Conservation (phyloP, 2,797 vertebrate species). For the Anolis apletophallus region DNA sequence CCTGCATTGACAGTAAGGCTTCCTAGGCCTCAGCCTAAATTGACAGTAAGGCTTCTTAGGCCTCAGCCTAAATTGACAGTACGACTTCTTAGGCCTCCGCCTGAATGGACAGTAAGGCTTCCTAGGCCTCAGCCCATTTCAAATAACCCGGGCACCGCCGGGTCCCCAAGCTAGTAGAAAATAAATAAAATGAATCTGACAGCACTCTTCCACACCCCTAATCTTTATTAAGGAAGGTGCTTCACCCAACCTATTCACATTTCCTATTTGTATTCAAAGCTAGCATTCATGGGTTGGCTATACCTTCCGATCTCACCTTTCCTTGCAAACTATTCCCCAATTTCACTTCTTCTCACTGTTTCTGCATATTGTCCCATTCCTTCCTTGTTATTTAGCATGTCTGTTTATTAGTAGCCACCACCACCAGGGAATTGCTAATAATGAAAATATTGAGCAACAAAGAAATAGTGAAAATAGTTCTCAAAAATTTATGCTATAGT, state of each 20-base stretch:
- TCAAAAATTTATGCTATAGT: slow-evolving; percentile 28
- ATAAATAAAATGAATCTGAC: background rate
- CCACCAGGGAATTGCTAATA: slow-evolving; percentile 50
- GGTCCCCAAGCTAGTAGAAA: too few species aligned
- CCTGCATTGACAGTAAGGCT: too few species aligned
- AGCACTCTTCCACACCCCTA: too few species aligned
- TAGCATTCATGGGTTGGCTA: background rate
- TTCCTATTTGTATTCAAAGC: too few species aligned
- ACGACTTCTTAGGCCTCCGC: too few species aligned
- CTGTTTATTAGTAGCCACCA: slow-evolving; percentile 41
- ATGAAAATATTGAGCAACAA: slow-evolving; percentile 20
- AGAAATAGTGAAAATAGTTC: slow-evolving; percentile 50
- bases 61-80: too few species aligned
- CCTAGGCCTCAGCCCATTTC: too few species aligned
- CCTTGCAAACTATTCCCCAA: background rate
- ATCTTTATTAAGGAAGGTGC: background rate
- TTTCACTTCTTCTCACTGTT: background rate
- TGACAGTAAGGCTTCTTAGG: too few species aligned
- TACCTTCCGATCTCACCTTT: background rate
- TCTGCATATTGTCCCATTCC: background rate
- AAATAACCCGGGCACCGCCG: too few species aligned
- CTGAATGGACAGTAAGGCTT: too few species aligned
- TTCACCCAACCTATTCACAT: background rate
- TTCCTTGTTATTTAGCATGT: slow-evolving; percentile 1
- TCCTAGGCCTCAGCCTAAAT: too few species aligned